Conservation (phyloP, 2,888 invertebrate genomes). For the Drosophila picticornis region DNA sequence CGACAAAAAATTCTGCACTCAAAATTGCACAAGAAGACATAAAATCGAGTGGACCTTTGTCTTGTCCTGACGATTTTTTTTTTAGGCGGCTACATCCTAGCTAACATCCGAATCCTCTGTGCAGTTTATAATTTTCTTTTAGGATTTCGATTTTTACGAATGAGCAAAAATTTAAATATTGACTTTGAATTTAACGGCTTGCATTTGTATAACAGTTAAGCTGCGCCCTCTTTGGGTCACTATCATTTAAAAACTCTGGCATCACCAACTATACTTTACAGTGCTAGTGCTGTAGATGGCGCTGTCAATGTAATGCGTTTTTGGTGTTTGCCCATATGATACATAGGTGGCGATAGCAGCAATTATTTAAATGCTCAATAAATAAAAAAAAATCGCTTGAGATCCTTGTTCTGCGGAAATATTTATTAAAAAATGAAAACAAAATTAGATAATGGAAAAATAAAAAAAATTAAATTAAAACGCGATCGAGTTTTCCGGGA, state of each 20-base stretch:
- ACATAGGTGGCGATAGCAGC: not conserved
- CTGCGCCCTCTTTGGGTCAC: not conserved
- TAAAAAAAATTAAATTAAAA: too few relatives aligned
- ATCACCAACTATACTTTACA: not conserved
- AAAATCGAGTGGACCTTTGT: too few relatives aligned
- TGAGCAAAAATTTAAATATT: slow-evolving; percentile 9
- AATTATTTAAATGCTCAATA: too few relatives aligned
- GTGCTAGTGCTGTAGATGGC: not conserved
- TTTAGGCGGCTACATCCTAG: too few relatives aligned
- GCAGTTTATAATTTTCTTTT: too few relatives aligned
- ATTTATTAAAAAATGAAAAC: too few relatives aligned
- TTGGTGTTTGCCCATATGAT: not conserved
- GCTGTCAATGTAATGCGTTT: not conserved
- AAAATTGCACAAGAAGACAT: too few relatives aligned
- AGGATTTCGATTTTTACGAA: not conserved
- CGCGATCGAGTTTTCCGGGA: too few relatives aligned
- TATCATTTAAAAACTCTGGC: not conserved
- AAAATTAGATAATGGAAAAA: too few relatives aligned
- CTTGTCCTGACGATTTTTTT: too few relatives aligned
- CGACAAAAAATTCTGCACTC: not conserved
- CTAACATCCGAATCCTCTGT: not conserved
- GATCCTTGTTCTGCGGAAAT: too few relatives aligned
- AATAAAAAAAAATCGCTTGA: too few relatives aligned
- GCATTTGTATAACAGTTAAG: slow-evolving; percentile 28
- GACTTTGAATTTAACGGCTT: slow-evolving; percentile 6